Base-by-base conservation (phyloP, 2,888 invertebrate genomes). In the Brachyopa scutellaris region DNA sequence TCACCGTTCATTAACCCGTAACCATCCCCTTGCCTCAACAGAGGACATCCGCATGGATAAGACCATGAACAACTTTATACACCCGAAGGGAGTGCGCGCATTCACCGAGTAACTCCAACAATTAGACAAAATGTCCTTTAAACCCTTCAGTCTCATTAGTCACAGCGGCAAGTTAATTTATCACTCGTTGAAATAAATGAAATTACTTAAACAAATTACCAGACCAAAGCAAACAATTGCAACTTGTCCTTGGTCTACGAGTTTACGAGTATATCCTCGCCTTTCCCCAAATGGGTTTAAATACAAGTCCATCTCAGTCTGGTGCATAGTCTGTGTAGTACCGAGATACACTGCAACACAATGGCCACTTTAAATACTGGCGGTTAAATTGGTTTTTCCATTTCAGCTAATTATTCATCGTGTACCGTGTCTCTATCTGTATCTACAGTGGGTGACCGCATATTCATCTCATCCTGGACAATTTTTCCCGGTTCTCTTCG, bases 151-250 rank as follows among this genome's bases (percentile, higher is more conserved):
- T 61, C 61, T 66, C 82, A 82, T 82, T 82, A 82, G 82, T 82
- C 82, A 82, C 64, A 47, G 59, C 62, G 76, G 53, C n/a, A 36
- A 51, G 66, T 59, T 66, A 77, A 82, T 82, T 82, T 72, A 82
- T 82, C 82, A 82, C 70, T 57, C 77, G 77, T 59, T 70, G 70
- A 72, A 82, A 82, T 76, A 66, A 82, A 82, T 82, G 70, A 72
- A 82, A 82, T 82, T 82, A 82, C 82, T 82, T 77, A 82, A 77
- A 66, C 82, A 82, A 82, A 82, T 82, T 77, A 77, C 82, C 59
- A 70, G 66, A 61, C 77, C 59, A 66, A n/a, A 70, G 77, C 77
- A 82, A 82, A 77, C 77, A 82, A 77, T 77, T 72, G 82, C 70
- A 76, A 77, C 64, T n/a, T 77, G 53, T 61, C 31, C 62, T 57